Evolutionary conservation across 2,113 vertebrate species (phyloP).

Genomic region (Xiphorhynchus elegans): DNA sequence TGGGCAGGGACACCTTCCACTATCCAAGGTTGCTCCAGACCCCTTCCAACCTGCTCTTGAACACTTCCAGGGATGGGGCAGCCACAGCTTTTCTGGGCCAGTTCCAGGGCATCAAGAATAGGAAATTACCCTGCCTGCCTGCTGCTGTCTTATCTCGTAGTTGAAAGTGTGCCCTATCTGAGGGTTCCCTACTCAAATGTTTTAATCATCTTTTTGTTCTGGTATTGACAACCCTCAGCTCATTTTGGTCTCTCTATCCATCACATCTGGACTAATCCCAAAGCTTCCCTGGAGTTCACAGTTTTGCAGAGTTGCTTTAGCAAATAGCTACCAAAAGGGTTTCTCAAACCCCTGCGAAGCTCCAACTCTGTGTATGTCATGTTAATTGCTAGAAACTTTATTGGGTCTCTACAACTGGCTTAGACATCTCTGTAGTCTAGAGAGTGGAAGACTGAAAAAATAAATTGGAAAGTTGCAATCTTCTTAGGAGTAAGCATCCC

Average conservation of each 20-base stretch:
- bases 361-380: neutral
- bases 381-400: neutral
- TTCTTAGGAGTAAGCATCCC: neutral
- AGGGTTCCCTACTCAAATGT: neutral
- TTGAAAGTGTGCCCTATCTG: neutral
- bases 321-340: neutral
- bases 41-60: rapidly evolving
- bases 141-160: neutral
- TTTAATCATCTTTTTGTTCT: neutral
- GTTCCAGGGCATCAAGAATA: neutral
- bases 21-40: neutral
- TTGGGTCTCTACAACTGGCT: neutral
- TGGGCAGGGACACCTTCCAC: neutral
- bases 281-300: neutral
- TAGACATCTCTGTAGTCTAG: neutral
- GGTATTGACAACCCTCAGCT: neutral
- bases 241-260: neutral
- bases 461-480: neutral
- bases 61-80: neutral
- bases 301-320: neutral
- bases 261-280: neutral
- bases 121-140: neutral
- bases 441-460: neutral
- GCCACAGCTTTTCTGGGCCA: neutral
- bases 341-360: neutral